These are phyloP conservation scores for Cebus imitator DNA, from an alignment of 2,113 vertebrate species.

Conservation along the genomic window DNA sequence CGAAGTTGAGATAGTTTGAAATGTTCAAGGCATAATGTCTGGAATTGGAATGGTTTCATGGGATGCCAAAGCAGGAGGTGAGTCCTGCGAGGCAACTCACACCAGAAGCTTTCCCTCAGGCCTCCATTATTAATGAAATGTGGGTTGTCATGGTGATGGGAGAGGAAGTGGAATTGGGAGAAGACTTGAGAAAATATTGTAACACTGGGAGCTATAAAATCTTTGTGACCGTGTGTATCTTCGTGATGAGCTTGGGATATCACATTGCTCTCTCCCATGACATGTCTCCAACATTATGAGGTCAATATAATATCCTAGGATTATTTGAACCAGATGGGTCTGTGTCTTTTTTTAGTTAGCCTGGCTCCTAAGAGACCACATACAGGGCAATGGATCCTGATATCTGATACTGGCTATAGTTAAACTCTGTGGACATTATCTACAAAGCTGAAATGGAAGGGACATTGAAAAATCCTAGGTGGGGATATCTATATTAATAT, in stretches of 20 bases:
- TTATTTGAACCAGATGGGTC: slow-evolving; percentile 12
- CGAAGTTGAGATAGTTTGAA: slow-evolving; percentile 3
- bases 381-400: not conserved
- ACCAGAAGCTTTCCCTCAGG: not conserved
- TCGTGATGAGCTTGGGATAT: slow-evolving; percentile 27
- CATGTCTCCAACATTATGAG: slow-evolving; percentile 47
- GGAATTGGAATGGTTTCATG: slow-evolving; percentile 38
- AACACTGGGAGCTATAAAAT: slow-evolving; percentile 57
- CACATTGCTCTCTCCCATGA: not conserved
- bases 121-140: slow-evolving; percentile 61
- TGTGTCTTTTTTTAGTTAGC: not conserved
- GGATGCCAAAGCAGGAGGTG: slow-evolving; percentile 34
- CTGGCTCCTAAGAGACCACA: not conserved
- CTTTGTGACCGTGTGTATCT: slow-evolving; percentile 35
- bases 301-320: slow-evolving; percentile 9
- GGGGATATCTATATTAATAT: not conserved
- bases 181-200: slow-evolving; percentile 66
- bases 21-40: not conserved
- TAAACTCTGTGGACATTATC: not conserved
- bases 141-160: slow-evolving; percentile 71
- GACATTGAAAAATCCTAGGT: not conserved
- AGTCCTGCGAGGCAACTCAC: slow-evolving; percentile 21
- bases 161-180: slow-evolving; percentile 42
- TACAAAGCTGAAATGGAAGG: not conserved
- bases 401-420: not conserved